Evolutionary conservation across 1,140 invertebrate species (phyloP).

Genomic region (Pseudobourletiella spinata): DNA sequence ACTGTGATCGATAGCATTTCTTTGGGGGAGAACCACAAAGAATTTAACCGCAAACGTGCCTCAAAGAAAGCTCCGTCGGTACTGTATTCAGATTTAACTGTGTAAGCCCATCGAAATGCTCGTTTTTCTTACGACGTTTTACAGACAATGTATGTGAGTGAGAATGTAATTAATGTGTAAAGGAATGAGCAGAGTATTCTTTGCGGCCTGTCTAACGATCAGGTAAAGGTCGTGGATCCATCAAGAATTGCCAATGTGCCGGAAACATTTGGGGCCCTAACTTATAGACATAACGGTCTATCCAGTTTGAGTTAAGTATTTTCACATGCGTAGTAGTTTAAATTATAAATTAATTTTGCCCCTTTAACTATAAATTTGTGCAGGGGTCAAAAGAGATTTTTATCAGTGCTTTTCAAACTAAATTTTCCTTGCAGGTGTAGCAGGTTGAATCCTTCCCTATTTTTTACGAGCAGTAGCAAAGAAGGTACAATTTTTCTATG

Average conservation of each 20-base stretch:
- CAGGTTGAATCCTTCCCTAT: conserved; percentile 11
- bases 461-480: conserved; percentile 20
- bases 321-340: background rate
- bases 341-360: background rate
- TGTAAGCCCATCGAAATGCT: too few species aligned
- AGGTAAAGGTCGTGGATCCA: conserved; percentile 12
- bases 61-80: background rate
- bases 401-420: background rate
- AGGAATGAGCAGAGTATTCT: too few species aligned
- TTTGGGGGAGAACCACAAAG: background rate
- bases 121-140: too few species aligned
- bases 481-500: conserved; percentile 29
- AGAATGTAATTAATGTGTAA: too few species aligned
- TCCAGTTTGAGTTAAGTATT: conserved; percentile 1
- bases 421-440: conserved; percentile 27
- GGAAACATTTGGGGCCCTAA: background rate
- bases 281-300: conserved; percentile 13
- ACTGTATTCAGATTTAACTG: conserved; percentile 11
- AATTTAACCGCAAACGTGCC: background rate
- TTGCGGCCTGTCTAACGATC: conserved; percentile 16
- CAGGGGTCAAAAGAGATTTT: background rate
- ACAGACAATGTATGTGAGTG: too few species aligned
- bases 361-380: background rate
- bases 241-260: background rate
- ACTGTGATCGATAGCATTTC: conserved; percentile 3